Conservation (phyloP, 2,113 vertebrate species). For the Psilopsiagon aymara region DNA sequence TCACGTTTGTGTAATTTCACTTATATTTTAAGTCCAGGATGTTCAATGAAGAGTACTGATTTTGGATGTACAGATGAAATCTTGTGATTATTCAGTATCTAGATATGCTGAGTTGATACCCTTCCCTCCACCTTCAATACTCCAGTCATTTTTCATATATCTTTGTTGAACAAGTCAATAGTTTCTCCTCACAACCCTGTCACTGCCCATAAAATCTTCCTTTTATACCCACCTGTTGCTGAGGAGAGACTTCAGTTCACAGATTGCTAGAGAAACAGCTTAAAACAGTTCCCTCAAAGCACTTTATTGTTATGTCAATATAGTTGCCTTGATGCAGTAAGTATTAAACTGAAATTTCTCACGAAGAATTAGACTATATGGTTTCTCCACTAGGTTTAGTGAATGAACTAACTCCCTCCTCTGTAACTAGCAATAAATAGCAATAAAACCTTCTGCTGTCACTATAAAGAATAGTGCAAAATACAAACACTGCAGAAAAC, state of each 20-base stretch:
- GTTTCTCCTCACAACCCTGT: neutral
- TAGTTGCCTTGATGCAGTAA: neutral
- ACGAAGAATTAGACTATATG: neutral
- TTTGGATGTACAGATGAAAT: neutral
- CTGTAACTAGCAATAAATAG: neutral
- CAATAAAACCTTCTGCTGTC: neutral
- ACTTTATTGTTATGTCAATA: neutral
- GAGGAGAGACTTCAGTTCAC: neutral
- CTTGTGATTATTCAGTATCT: neutral
- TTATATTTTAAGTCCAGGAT: neutral
- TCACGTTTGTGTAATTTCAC: neutral
- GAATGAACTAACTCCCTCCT: neutral
- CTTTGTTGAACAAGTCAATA: neutral
- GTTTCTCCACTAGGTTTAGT: neutral
- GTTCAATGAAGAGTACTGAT: neutral
- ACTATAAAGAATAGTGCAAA: conserved; percentile 2
- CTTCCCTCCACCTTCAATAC: neutral
- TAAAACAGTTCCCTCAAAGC: neutral
- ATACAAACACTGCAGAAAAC: neutral
- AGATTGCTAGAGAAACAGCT: neutral
- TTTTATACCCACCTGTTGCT: neutral
- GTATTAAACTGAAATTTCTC: neutral
- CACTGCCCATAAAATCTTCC: neutral
- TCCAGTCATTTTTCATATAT: neutral
- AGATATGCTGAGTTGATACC: neutral